A percentile compares a stretch with the other conserved stretches of the same genome.
phyloP scores from a whole-genome alignment of 2,797 vertebrate species.

The Cuniculus paca region DNA sequence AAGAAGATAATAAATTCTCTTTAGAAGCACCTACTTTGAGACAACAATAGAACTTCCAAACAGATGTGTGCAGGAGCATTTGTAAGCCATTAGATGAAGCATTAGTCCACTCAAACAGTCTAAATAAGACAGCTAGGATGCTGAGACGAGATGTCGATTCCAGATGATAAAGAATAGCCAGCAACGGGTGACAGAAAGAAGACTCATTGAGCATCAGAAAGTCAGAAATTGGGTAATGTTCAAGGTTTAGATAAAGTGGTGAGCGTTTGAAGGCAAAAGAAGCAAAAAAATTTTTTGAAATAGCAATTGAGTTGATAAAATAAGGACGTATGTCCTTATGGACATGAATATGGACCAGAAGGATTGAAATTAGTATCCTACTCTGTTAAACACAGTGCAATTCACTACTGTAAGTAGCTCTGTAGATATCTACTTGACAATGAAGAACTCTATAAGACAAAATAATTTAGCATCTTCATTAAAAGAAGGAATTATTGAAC shows the following conservation, averaged over 20 bases:
- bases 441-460: neutral
- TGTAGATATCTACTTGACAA: neutral
- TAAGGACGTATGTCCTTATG: neutral
- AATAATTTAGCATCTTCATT: neutral
- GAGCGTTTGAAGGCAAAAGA: neutral
- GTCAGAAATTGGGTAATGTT: neutral
- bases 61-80: neutral
- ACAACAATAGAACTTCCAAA: conserved; percentile 26
- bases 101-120: neutral
- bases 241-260: neutral
- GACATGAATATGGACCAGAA: neutral
- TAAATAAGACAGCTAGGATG: neutral
- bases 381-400: neutral
- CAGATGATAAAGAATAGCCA: neutral
- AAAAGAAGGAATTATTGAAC: neutral
- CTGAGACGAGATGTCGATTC: neutral
- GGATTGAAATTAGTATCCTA: neutral
- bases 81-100: neutral
- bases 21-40: neutral
- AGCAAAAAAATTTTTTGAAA: neutral
- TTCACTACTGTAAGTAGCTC: neutral
- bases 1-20: neutral
- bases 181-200: neutral
- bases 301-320: neutral
- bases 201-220: neutral